These are phyloP conservation scores for Gymnocypris eckloni DNA, from an alignment of 2,797 vertebrate genomes.

Conservation along the genomic window DNA sequence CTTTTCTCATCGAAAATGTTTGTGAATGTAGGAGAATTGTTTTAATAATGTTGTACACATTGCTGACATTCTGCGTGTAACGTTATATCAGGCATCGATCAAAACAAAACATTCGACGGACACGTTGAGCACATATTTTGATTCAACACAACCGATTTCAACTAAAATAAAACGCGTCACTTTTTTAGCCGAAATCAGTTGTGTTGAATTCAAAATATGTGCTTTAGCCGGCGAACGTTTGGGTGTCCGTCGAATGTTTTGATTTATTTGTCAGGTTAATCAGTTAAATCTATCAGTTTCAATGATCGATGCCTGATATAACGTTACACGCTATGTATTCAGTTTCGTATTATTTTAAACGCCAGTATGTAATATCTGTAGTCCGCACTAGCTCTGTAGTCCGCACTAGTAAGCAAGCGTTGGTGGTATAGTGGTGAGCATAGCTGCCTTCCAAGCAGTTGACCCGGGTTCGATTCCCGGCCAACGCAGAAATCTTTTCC, in stretches of 20 bases:
- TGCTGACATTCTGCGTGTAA: neutral
- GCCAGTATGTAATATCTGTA: neutral
- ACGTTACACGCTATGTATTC: accelerated
- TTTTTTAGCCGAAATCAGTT: neutral
- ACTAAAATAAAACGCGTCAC: no score
- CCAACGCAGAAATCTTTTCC: conserved; percentile 57
- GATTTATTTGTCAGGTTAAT: neutral
- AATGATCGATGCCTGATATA: no score
- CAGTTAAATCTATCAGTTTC: neutral
- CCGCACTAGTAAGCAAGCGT: neutral
- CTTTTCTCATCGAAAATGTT: neutral
- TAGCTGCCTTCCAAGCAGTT: conserved; percentile 73
- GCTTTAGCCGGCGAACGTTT: neutral
- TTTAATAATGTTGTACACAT: neutral
- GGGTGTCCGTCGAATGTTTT: neutral
- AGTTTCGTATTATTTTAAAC: accelerated
- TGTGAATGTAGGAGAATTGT: neutral
- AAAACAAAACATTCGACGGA: no score
- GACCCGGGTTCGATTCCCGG: conserved; percentile 76
- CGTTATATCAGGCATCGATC: neutral
- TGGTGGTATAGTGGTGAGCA: conserved; percentile 65
- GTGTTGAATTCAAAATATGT: neutral
- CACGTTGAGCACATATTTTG: no score
- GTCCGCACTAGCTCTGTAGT: neutral
- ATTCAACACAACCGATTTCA: no score